A percentile compares a stretch with the other conserved stretches of the same genome.
These are phyloP conservation scores for Nesoenas mayeri DNA, from an alignment of 2,113 vertebrate species.

Conservation along the genomic window DNA sequence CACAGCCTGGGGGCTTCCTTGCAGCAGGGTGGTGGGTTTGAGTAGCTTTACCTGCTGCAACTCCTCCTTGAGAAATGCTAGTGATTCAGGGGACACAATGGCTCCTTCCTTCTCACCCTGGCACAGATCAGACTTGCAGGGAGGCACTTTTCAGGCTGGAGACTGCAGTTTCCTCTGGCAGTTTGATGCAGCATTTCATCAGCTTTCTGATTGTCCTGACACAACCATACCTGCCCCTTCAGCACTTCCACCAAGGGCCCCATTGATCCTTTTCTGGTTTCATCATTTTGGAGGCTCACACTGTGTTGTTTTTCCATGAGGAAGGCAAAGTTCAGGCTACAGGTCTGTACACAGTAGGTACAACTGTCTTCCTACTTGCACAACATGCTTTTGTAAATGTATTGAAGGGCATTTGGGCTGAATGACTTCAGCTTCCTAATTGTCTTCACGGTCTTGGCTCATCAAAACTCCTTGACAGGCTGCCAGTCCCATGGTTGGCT, in stretches of 20 bases:
- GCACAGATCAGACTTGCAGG: background rate
- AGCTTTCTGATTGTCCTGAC: background rate
- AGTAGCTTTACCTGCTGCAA: background rate
- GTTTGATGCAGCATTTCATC: background rate
- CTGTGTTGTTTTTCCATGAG: background rate
- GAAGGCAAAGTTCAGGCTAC: background rate
- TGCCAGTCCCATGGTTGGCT: background rate
- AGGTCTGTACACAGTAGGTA: background rate
- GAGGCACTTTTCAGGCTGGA: background rate
- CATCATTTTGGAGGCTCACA: background rate
- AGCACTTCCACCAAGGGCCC: background rate
- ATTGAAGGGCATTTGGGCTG: background rate
- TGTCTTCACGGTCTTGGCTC: background rate
- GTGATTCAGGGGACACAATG: rapidly evolving
- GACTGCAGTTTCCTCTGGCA: background rate
- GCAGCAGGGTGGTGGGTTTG: background rate
- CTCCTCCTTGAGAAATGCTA: background rate
- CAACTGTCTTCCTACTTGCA: background rate
- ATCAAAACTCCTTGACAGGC: background rate
- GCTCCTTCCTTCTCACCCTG: background rate
- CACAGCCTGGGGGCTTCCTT: background rate
- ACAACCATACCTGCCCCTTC: background rate
- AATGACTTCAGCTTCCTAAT: background rate
- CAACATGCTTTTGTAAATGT: rapidly evolving
- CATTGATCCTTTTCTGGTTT: background rate